Conservation (phyloP, 2,888 invertebrate species). For the Spodoptera littoralis region DNA sequence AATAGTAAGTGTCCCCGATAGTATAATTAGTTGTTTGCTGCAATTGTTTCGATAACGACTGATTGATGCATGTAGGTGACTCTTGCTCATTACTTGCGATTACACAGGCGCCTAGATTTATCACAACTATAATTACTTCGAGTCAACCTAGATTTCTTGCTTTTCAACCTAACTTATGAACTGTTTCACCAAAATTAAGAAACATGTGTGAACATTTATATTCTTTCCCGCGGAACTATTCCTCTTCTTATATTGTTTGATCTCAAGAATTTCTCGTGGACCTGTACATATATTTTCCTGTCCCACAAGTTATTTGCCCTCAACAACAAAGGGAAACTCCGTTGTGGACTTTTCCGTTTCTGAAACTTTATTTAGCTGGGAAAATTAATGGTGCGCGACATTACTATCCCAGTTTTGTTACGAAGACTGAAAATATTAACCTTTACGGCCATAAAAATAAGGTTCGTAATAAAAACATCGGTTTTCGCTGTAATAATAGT, state of each 20-base stretch:
- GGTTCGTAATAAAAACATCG: conserved; percentile 27
- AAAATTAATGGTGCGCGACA: conserved; percentile 57
- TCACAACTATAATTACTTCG: conserved; percentile 25
- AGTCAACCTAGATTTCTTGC: conserved; percentile 27
- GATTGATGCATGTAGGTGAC: conserved; percentile 38
- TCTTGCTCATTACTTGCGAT: conserved; percentile 29
- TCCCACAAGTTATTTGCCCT: conserved; percentile 56
- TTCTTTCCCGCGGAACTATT: conserved; percentile 32
- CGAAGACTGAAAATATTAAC: conserved; percentile 50
- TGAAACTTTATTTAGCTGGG: conserved; percentile 59
- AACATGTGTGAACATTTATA: conserved; percentile 24
- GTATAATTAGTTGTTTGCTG: conserved; percentile 48
- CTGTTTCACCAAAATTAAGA: conserved; percentile 2
- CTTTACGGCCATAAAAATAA: conserved; percentile 47
- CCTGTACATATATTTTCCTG: conserved; percentile 53
- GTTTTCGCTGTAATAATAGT: conserved; percentile 25
- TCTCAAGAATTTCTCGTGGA: conserved; percentile 47
- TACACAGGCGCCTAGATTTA: conserved; percentile 43
- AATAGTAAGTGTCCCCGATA: conserved; percentile 27
- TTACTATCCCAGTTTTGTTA: conserved; percentile 51
- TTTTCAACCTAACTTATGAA: conserved; percentile 6
- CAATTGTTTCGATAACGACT: conserved; percentile 47
- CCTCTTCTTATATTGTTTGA: conserved; percentile 51
- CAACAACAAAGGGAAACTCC: conserved; percentile 57
- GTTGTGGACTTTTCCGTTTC: conserved; percentile 57